Base-by-base conservation (phyloP, 2,888 invertebrate genomes). In the Harmothoe impar region DNA sequence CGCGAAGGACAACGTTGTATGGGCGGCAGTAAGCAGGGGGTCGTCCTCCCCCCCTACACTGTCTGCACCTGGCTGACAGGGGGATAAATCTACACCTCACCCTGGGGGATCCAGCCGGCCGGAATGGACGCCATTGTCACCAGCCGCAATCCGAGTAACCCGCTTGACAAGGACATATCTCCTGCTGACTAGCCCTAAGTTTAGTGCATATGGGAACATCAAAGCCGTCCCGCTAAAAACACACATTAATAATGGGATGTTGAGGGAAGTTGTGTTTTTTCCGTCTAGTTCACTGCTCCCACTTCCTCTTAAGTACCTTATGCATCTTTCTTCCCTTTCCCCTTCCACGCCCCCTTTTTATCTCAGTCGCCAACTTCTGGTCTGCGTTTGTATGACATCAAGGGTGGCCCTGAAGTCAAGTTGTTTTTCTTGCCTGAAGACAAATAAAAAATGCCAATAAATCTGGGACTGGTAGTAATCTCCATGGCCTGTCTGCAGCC, bases 11-110 rank as follows among this genome's bases (percentile, higher is more conserved):
- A 17, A 15, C 62, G 62, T 5, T 43, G 43, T 43, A 62, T 72
- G 25, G 72, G 31, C 3, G 29, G 81, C 33, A n/a, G 81, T 0
- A 1, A 35, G 81, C 77, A 77, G 43, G 43, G 43, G 43, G 43
- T 43, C 62, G 7, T 15, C 15, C 7, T n/a, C 3, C 20, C 62
- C 62, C 62, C 15, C 7, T n/a, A 62, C 20, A 81, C 35, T 35
- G 33, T 81, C 81, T 81, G 81, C 81, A 81, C 81, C 81, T 81
- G 81, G 35, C 33, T 81, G 81, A 81, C 81, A 81, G 81, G 35
- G 23, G 23, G 17, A 81, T 81, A 81, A 81, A 81, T 81, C 81
- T 17, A 25, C 35, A 15, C 31, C 33, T 29, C 77, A 31, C 81
- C 43, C 43, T 81, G 81, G 72, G 72, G 72, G 72, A 72, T 72